A percentile compares a stretch with the other conserved stretches of the same genome.
These are phyloP conservation scores for Neuroscelio doddi DNA, from an alignment of 2,888 invertebrate genomes.

Conservation along the genomic window DNA sequence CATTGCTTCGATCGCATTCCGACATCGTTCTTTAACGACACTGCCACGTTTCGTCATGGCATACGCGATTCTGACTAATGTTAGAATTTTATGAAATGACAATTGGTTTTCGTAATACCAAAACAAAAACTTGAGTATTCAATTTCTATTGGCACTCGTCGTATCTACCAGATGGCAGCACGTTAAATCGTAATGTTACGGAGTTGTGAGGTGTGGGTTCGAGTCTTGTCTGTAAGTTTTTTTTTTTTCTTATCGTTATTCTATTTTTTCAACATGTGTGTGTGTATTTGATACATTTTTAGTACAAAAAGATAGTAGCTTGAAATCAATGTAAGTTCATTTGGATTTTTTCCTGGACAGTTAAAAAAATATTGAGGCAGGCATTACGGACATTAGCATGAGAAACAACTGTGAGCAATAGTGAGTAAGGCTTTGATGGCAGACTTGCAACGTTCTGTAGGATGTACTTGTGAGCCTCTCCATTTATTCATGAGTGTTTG, in stretches of 20 bases:
- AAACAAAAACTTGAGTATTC: too few species aligned
- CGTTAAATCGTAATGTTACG: too few species aligned
- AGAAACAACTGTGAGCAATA: conserved; percentile 26
- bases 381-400: conserved; percentile 29
- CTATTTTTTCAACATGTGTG: too few species aligned
- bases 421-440: conserved; percentile 31
- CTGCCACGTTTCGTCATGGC: conserved; percentile 29
- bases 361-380: too few species aligned
- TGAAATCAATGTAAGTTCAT: not conserved
- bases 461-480: conserved; percentile 43
- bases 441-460: conserved; percentile 20
- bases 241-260: too few species aligned
- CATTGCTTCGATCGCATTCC: conserved; percentile 29
- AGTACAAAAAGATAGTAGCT: too few species aligned
- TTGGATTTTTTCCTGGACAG: not conserved
- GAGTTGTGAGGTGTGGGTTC: too few species aligned
- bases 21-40: conserved; percentile 38
- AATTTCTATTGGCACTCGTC: too few species aligned
- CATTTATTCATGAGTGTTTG: conserved; percentile 67
- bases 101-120: too few species aligned
- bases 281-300: too few species aligned
- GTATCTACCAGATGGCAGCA: too few species aligned
- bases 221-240: too few species aligned
- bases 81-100: not conserved
- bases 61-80: conserved; percentile 24